Percentiles rank a stretch among this genome's conserved stretches.
phyloP scores from a whole-genome alignment of 2,113 vertebrate genomes.

The Canis aureus region DNA sequence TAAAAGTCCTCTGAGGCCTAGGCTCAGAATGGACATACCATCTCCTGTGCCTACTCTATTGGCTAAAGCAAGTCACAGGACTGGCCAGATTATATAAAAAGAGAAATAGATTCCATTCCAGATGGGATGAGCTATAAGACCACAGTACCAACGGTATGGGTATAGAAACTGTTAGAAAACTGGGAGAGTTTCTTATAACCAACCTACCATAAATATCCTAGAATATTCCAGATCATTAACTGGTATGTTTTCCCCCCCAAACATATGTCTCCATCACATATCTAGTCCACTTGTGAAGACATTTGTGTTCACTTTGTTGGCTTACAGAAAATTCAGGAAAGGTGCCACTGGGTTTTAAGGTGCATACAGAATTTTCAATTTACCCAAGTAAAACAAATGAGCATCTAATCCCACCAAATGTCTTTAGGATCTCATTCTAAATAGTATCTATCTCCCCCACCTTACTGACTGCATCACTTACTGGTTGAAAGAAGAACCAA shows the following conservation, averaged over 20 bases:
- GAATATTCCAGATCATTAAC: slow-evolving; percentile 27
- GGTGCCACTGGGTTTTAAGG: neutral
- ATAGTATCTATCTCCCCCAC: neutral
- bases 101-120: neutral
- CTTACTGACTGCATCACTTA: neutral
- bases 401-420: neutral
- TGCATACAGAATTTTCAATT: neutral
- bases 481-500: slow-evolving; percentile 12
- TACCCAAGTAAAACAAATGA: neutral
- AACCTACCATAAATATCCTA: neutral
- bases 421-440: neutral
- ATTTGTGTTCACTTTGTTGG: neutral
- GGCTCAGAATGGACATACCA: neutral
- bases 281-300: neutral
- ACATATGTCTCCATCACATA: neutral
- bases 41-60: neutral
- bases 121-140: neutral
- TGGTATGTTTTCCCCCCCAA: neutral
- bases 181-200: neutral
- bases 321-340: slow-evolving; percentile 3
- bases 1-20: neutral
- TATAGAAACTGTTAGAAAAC: neutral
- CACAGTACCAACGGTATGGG: neutral
- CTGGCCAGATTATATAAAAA: neutral
- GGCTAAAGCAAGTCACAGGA: neutral